Evolutionary conservation across 2,888 invertebrate species (phyloP), one percentile per base, ranked within the genome.

Genomic region (Neoitamus cyanurus): DNA sequence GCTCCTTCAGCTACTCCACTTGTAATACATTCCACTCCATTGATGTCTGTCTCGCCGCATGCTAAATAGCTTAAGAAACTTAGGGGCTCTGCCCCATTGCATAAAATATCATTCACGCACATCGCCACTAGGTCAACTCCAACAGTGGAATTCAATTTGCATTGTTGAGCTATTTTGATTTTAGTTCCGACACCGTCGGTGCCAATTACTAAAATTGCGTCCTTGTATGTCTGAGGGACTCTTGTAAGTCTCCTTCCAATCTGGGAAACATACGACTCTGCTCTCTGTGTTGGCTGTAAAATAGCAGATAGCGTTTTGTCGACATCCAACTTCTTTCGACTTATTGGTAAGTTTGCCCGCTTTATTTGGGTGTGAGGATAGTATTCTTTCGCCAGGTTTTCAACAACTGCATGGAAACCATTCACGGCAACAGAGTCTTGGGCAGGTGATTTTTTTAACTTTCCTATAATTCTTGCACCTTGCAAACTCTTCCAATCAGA

Each of bases 171-270:
- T 86, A 97, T 94, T 95, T 97, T 97, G 9, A 99, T 93, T 91
- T 99, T 99, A 0, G 99, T 99, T 80, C 99, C 99, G 20, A 99
- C 99, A n/a, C 99, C 99, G 92, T 99, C 99, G 0, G 99, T 97
- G 0, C 98, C 98, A 68, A 98, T 94, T 0, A 99, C 97, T 0
- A 99, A 92, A 30, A 98, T 93, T 0, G 98, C 97, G 90, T 98
- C 96, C 83, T 92, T 92, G 87, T 90, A 93, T 0, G 86, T 88
- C 0, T 91, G 90, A 80, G 91, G 90, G 2, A 91, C 85, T 3
- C 88, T 88, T 0, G 89, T 90, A 5, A 91, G 91, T 89, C 89
- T 89, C 88, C 70, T 92, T 86, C 86, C 90, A 86, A 85, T 85
- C 36, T 73, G 88, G 83, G 87, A 89, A 85, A 73, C 87, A 87